Evolutionary conservation across 2,888 invertebrate genomes (phyloP).

Genomic region (Schizaphis graminum): DNA sequence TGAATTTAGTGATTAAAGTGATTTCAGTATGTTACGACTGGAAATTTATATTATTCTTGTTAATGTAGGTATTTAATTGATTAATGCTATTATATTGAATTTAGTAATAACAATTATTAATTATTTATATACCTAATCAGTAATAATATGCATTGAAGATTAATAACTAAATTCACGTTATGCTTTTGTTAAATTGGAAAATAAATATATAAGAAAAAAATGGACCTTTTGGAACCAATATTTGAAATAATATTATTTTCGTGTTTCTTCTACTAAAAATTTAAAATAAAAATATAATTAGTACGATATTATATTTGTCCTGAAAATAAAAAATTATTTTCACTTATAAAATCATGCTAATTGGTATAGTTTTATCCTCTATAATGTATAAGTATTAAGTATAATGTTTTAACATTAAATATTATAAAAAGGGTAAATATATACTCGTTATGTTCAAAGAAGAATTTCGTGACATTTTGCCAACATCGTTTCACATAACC

Average conservation of each 20-base stretch:
- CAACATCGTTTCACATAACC: conserved; percentile 5
- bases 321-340: background rate
- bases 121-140: too few relatives aligned
- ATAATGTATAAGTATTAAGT: background rate
- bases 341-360: background rate
- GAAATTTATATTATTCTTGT: too few relatives aligned
- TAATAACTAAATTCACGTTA: too few relatives aligned
- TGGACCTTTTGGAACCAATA: too few relatives aligned
- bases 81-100: too few relatives aligned
- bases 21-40: too few relatives aligned
- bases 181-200: too few relatives aligned
- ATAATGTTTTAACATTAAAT: conserved; percentile 20
- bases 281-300: background rate
- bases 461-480: conserved; percentile 40
- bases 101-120: too few relatives aligned
- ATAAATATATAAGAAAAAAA: too few relatives aligned
- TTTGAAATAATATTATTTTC: background rate
- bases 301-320: background rate
- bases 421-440: background rate
- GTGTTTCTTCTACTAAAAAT: background rate
- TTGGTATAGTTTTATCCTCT: background rate
- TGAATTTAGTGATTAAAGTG: too few relatives aligned
- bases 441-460: conserved; percentile 20
- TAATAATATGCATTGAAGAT: too few relatives aligned
- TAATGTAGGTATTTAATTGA: too few relatives aligned